A percentile compares a stretch with the other conserved stretches of the same genome.
Evolutionary conservation across 2,797 vertebrate genomes (phyloP).

Genomic region (Sphaeramia orbicularis): DNA sequence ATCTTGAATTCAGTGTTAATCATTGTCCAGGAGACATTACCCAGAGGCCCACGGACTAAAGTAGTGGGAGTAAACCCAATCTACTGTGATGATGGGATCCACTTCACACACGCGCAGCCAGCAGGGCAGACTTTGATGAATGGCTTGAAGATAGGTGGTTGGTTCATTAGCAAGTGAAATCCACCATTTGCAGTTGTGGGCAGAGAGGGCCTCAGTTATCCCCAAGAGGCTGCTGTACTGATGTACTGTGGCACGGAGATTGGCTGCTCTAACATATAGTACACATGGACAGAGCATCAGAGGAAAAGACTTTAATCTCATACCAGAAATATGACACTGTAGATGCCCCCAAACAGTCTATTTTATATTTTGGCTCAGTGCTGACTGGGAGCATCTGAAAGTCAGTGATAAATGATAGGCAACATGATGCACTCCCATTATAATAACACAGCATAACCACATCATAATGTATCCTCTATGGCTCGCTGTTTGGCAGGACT

Average conservation of each 20-base stretch:
- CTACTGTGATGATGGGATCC: conserved; percentile 62
- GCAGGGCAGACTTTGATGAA: conserved; percentile 64
- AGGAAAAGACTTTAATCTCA: conserved; percentile 54
- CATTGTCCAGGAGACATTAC: conserved; percentile 38
- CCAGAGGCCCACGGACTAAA: conserved; percentile 29
- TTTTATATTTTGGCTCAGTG: conserved; percentile 48
- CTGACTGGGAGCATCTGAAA: conserved; percentile 49
- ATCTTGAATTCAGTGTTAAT: conserved; percentile 40
- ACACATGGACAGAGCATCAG: conserved; percentile 18
- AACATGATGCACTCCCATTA: conserved; percentile 52
- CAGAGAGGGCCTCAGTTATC: conserved; percentile 41
- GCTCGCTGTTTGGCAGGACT: conserved; percentile 56
- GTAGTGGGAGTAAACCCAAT: conserved; percentile 53
- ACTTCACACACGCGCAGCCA: conserved; percentile 57
- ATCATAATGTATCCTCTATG: conserved; percentile 61
- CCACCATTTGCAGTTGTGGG: conserved; percentile 51
- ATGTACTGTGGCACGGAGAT: conserved; percentile 11
- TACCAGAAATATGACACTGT: conserved; percentile 62
- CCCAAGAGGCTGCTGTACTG: conserved; percentile 44
- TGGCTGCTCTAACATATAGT: conserved; percentile 32
- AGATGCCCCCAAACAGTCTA: conserved; percentile 59
- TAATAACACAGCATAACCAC: conserved; percentile 68
- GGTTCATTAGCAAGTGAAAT: conserved; percentile 80
- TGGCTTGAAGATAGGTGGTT: conserved; percentile 60
- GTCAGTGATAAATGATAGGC: conserved; percentile 60